Base-by-base conservation (phyloP, 2,113 vertebrate species). In the Sprattus sprattus region DNA sequence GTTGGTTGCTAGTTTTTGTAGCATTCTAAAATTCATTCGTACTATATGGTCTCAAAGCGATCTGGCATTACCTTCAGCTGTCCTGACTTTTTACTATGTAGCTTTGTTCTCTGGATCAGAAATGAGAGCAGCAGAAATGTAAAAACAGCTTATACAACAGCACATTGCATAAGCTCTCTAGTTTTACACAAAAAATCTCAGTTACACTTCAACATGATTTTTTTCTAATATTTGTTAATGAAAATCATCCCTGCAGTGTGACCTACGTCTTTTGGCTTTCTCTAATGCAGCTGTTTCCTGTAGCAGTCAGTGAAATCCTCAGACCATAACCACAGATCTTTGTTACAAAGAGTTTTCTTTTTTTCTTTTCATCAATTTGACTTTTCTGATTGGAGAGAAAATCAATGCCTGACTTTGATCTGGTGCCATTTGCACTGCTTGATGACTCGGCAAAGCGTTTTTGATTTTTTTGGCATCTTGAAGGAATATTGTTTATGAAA, bases 291-390 rank as follows among this genome's bases (percentile, higher is more conserved):
- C 7, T 18, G 10, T 25, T n/a, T 67, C n/a, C 10, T 67, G 60
- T 10, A 7, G n/a, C 60, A 67, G 60, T n/a, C 6, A 10, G 6
- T 28, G 60, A 67, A 25, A n/a, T n/a, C 60, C 60, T 67, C n/a
- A 9, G 60, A 67, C 22, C 22, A 67, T 6, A 67, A 28, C 8
- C 2, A 28, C 22, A n/a, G 8, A 25, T 25, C 3, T n/a, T 10
- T 67, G 20, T 6, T 2, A 9, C 4, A 10, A 25, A 25, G 22
- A 67, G 10, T 13, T 25, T 28, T 67, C 22, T 25, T 10, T n/a
- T n/a, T 28, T 67, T 67, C 6, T 25, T 28, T 67, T 67, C 2
- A 67, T 78, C 83, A 83, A 4, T 44, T n/a, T 86, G 85, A 86
- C 85, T 82, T 83, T 83, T 86, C 13, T 22, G 8, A 20, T 83